Base-by-base conservation (phyloP, 2,888 invertebrate species). In the Harpalus rubripes region DNA sequence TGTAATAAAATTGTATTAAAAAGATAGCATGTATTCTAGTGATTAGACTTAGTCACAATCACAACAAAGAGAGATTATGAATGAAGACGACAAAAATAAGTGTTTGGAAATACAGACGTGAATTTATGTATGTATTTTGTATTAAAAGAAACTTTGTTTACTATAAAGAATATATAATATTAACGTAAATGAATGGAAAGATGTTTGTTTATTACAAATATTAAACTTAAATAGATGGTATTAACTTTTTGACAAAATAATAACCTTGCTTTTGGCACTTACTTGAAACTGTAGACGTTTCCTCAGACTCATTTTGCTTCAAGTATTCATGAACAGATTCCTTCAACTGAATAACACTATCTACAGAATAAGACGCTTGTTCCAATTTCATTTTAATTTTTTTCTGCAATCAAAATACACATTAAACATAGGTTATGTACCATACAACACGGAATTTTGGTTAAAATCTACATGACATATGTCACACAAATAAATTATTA, bases 321-420 rank as follows among this genome's bases (percentile, higher is more conserved):
- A 85, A 58, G 58, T 68, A 85, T 26, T 68, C 80, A 32, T 56
- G 12, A 10, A 85, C 72, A 56, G 26, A 18, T 65, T 80, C 72
- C 58, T 80, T 85, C 10, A 80, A 58, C 26, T 52, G 44, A 58
- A 85, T 72, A 39, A 85, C 72, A 61, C 80, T 79, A 68, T 68
- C 78, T 39, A 85, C 56, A 58, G 80, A 85, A 80, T 68, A 85
- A 32, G 68, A 61, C 10, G 39, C 32, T 80, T 79, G 79, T 22
- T 80, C 56, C 7, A 65, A 16, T 76, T 80, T 85, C 85, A 85
- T 84, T 52, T 16, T 84, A 10, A 44, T 12, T 81, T 16, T 22
- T 44, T 81, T 52, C 81, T 81, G 39, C 18, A 81, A 80, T 8
- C 18, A 44, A 65, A 41, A 41, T 52, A 44, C 16, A 63, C 16